These are phyloP conservation scores for Festucalex cinctus DNA, from an alignment of 2,113 vertebrate species.

Conservation along the genomic window DNA sequence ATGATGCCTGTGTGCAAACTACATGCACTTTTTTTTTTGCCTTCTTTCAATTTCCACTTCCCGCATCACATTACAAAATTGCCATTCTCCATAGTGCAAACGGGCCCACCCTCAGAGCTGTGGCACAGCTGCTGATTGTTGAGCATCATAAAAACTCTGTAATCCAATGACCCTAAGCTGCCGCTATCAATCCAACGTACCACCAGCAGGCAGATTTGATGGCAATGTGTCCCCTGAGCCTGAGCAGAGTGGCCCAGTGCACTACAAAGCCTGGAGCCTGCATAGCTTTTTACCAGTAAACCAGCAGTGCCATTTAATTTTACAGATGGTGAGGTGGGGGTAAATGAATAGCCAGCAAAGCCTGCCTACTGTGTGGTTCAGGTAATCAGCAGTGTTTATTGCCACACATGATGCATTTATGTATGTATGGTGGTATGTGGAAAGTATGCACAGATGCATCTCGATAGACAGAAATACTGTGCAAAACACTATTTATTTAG, in stretches of 20 bases:
- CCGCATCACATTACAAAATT: constrained; percentile 24
- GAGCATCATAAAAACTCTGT: constrained; percentile 45
- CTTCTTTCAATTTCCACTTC: background rate
- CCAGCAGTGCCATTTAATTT: constrained; percentile 41
- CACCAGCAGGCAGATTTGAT: constrained; percentile 42
- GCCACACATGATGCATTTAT: background rate
- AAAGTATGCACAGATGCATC: background rate
- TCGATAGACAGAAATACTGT: background rate
- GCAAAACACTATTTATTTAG: too few species aligned
- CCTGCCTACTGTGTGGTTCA: constrained; percentile 1
- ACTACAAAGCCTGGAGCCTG: constrained; percentile 21
- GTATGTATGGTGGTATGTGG: background rate
- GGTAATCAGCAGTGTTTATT: background rate
- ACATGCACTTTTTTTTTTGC: background rate
- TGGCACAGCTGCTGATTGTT: constrained; percentile 30
- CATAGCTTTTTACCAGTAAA: constrained; percentile 20
- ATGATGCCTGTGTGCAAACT: constrained; percentile 8
- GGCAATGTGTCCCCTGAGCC: constrained; percentile 40
- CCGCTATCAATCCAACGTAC: constrained; percentile 51
- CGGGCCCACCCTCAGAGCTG: constrained; percentile 16
- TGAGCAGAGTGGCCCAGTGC: constrained; percentile 9
- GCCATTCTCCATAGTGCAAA: constrained; percentile 11
- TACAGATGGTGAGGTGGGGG: constrained; percentile 4
- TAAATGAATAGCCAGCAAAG: constrained; percentile 33
- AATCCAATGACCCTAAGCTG: constrained; percentile 55